phyloP scores from a whole-genome alignment of 2,888 invertebrate genomes.

The Boloria selene region DNA sequence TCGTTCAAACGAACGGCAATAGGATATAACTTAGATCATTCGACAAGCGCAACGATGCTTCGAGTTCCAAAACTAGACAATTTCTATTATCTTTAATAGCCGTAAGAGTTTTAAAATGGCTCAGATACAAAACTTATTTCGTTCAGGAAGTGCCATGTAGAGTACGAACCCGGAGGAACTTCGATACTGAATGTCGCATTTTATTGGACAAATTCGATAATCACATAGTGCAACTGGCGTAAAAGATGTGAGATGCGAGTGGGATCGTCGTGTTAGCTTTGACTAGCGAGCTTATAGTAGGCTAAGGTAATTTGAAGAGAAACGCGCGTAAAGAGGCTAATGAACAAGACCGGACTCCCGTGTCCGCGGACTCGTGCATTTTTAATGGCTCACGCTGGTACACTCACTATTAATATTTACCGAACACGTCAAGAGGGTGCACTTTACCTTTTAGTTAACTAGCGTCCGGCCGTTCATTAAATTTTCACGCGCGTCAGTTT shows the following conservation, averaged over 20 bases:
- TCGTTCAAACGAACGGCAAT: slow-evolving; percentile 42
- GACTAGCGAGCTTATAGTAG: slow-evolving; percentile 38
- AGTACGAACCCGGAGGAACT: slow-evolving; percentile 62
- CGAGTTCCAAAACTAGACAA: slow-evolving; percentile 69
- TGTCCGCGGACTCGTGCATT: slow-evolving; percentile 80
- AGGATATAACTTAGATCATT: slow-evolving; percentile 71
- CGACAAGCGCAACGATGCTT: slow-evolving; percentile 69
- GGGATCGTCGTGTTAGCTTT: slow-evolving; percentile 41
- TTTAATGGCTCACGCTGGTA: slow-evolving; percentile 80
- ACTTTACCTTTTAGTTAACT: slow-evolving; percentile 83
- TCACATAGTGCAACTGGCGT: slow-evolving; percentile 55
- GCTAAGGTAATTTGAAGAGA: slow-evolving; percentile 55
- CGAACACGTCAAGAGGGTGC: slow-evolving; percentile 83
- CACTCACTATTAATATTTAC: slow-evolving; percentile 82
- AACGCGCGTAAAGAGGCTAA: slow-evolving; percentile 67
- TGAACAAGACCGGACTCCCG: slow-evolving; percentile 60
- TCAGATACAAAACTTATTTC: slow-evolving; percentile 74
- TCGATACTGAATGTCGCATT: slow-evolving; percentile 72
- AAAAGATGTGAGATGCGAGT: slow-evolving; percentile 44
- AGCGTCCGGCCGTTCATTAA: slow-evolving; percentile 83
- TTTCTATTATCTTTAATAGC: slow-evolving; percentile 80
- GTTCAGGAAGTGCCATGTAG: slow-evolving; percentile 66
- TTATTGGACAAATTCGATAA: slow-evolving; percentile 73
- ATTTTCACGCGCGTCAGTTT: slow-evolving; percentile 83
- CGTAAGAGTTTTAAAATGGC: slow-evolving; percentile 79